These are phyloP conservation scores for Alces alces DNA, from an alignment of 2,113 vertebrate species.

Conservation along the genomic window DNA sequence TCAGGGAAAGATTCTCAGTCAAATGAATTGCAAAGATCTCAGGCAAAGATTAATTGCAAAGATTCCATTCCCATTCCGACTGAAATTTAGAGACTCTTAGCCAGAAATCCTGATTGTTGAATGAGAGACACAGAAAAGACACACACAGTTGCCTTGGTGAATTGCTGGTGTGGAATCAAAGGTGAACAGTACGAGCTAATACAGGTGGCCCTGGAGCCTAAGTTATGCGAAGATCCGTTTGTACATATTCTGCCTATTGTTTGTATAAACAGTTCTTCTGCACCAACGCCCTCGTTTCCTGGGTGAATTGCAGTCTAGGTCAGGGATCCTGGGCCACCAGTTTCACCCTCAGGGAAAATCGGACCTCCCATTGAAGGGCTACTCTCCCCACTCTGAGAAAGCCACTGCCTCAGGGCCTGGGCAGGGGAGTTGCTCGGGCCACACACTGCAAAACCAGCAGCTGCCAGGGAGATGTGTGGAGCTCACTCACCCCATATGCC, in stretches of 20 bases:
- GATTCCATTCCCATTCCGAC: conserved; percentile 18
- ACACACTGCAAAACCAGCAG: not conserved
- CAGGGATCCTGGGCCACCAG: not conserved
- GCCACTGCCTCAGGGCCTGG: too few relatives aligned
- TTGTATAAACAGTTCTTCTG: not conserved
- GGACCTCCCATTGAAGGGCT: not conserved
- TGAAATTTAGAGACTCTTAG: conserved; percentile 47
- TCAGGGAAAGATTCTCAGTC: conserved; percentile 48
- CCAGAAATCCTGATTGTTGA: conserved; percentile 49
- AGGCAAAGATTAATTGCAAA: conserved; percentile 36
- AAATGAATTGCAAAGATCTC: conserved; percentile 61
- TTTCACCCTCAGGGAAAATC: not conserved
- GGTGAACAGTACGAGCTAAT: not conserved
- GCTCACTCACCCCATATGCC: not conserved
- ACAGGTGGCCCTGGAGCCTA: conserved; percentile 8
- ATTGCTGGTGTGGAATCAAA: conserved; percentile 24
- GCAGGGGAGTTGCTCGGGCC: not conserved
- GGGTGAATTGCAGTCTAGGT: not conserved
- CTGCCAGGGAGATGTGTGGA: not conserved
- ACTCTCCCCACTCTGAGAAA: not conserved
- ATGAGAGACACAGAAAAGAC: not conserved
- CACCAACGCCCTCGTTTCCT: not conserved
- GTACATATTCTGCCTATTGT: not conserved
- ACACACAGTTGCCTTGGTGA: not conserved
- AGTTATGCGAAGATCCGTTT: conserved; percentile 1